Percentiles rank a stretch among this genome's conserved stretches.
Evolutionary conservation across 2,888 invertebrate genomes (phyloP).

Genomic region (Pseudoips prasinana): DNA sequence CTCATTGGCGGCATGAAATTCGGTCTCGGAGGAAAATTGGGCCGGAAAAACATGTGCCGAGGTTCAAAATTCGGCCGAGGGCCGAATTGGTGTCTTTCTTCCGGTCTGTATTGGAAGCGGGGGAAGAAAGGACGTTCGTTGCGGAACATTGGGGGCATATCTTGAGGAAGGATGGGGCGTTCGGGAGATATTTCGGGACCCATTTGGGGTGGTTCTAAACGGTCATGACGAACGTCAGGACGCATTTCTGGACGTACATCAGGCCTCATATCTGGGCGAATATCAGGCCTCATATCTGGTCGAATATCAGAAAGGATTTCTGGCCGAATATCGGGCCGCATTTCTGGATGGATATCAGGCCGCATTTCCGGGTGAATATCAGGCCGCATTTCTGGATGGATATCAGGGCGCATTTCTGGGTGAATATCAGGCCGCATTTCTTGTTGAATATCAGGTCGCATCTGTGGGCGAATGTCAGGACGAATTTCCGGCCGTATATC

Average conservation of each 20-base stretch:
- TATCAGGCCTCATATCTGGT: conserved; percentile 15
- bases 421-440: conserved; percentile 17
- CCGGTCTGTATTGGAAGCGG: conserved; percentile 42
- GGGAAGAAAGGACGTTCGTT: conserved; percentile 33
- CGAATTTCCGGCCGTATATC: conserved; percentile 27
- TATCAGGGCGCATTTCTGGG: conserved; percentile 26
- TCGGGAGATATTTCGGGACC: conserved; percentile 47
- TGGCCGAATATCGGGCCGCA: conserved; percentile 15
- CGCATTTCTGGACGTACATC: conserved; percentile 27
- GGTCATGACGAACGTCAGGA: conserved; percentile 14
- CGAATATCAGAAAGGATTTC: conserved; percentile 10
- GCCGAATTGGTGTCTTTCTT: conserved; percentile 37
- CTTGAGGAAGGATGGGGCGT: conserved; percentile 36
- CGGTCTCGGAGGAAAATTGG: conserved; percentile 41
- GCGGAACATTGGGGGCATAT: conserved; percentile 32
- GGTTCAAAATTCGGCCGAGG: conserved; percentile 32
- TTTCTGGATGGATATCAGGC: conserved; percentile 16
- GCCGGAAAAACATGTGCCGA: conserved; percentile 46
- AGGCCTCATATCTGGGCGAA: conserved; percentile 20
- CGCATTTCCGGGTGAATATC: conserved; percentile 28
- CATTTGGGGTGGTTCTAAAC: conserved; percentile 28
- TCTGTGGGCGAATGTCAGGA: conserved; percentile 25
- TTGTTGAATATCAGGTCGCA: conserved; percentile 16
- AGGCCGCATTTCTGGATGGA: conserved; percentile 21
- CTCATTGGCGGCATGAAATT: conserved; percentile 44